Evolutionary conservation across 2,797 vertebrate species (phyloP).

Genomic region (Mallotus villosus): DNA sequence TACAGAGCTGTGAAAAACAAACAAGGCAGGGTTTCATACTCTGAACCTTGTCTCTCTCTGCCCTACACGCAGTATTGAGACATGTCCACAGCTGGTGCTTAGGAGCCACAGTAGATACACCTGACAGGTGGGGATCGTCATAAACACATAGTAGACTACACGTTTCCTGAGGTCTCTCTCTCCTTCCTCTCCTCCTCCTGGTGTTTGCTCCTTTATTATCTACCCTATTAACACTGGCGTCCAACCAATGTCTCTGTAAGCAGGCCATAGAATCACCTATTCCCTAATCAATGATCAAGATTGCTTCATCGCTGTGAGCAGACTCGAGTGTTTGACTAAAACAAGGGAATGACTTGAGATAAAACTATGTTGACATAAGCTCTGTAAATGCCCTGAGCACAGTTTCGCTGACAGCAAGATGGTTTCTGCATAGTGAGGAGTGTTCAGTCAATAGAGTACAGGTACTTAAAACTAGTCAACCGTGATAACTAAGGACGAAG

Average conservation of each 20-base stretch:
- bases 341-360: not conserved
- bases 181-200: too few species aligned
- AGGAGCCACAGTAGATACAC: not conserved
- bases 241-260: not conserved
- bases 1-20: constrained; percentile 2
- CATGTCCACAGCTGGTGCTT: not conserved
- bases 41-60: not conserved
- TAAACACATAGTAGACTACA: too few species aligned
- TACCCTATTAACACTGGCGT: too few species aligned
- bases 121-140: not conserved
- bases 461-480: too few species aligned
- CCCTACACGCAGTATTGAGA: not conserved
- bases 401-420: not conserved
- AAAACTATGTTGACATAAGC: not conserved
- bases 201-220: too few species aligned
- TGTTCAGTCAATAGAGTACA: not conserved
- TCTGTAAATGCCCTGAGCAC: not conserved
- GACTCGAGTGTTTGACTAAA: too few species aligned
- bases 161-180: not conserved
- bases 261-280: not conserved
- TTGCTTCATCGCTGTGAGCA: too few species aligned
- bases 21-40: not conserved
- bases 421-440: not conserved
- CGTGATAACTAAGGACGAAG: too few species aligned
- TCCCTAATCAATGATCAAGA: too few species aligned